Conservation (phyloP, 2,797 vertebrate species). For the Clarias pachynema region DNA sequence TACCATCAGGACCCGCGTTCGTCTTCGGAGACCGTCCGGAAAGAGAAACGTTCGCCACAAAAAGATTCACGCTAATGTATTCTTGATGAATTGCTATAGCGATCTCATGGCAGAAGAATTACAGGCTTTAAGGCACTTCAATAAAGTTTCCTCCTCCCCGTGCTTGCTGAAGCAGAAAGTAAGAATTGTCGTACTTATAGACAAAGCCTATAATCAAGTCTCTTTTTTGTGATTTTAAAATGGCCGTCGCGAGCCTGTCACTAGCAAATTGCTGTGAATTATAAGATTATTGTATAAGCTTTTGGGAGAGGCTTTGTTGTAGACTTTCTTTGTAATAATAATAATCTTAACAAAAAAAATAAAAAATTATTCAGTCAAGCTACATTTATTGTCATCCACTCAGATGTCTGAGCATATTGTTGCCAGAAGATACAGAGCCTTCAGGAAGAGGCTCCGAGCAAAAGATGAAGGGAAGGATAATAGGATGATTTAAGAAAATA, state of each 20-base stretch:
- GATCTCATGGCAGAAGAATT: conserved; percentile 69
- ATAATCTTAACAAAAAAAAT: conserved; percentile 1
- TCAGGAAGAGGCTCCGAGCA: not conserved
- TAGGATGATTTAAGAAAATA: not conserved
- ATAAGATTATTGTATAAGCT: conserved; percentile 68
- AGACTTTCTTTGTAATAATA: conserved; percentile 20
- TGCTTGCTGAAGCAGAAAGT: conserved; percentile 51
- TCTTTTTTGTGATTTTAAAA: conserved; percentile 61
- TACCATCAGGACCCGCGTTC: not conserved
- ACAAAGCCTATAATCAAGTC: conserved; percentile 72
- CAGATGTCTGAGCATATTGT: conserved; percentile 24
- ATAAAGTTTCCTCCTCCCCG: conserved; percentile 61
- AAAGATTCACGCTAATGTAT: conserved; percentile 28
- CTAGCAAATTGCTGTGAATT: conserved; percentile 58
- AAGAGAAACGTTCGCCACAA: not conserved
- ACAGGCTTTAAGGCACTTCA: conserved; percentile 67
- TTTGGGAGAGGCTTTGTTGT: conserved; percentile 61
- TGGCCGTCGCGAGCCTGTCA: conserved; percentile 61
- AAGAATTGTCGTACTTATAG: conserved; percentile 65
- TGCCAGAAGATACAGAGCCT: conserved; percentile 15
- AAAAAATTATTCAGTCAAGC: conserved; percentile 16
- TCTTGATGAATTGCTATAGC: conserved; percentile 70
- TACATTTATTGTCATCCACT: conserved; percentile 38
- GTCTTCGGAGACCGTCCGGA: not conserved
- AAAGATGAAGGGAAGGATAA: not conserved